These are phyloP conservation scores for Oryctes rhinoceros DNA, from an alignment of 1,140 invertebrate genomes.

Conservation along the genomic window DNA sequence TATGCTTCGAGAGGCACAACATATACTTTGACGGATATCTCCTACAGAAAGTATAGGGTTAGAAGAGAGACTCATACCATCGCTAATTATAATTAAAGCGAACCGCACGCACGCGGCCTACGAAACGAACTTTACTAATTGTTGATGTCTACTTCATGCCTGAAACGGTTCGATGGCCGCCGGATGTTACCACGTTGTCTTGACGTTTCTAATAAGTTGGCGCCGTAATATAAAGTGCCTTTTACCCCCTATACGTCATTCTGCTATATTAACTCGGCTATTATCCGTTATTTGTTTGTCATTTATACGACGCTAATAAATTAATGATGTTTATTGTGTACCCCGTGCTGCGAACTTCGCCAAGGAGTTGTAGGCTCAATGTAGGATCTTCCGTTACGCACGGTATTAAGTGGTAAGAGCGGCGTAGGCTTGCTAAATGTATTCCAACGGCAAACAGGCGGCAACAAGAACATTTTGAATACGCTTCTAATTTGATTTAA, in stretches of 20 bases:
- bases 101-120: not conserved
- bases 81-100: not conserved
- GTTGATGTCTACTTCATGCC: not conserved
- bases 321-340: slow-evolving; percentile 15
- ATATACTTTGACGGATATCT: too few species aligned
- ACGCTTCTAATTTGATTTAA: not conserved
- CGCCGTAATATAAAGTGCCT: not conserved
- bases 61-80: too few species aligned
- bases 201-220: not conserved
- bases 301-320: slow-evolving; percentile 15
- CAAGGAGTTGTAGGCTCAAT: not conserved
- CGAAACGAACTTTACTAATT: slow-evolving; percentile 5
- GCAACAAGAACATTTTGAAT: not conserved
- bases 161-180: not conserved
- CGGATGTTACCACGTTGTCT: slow-evolving; percentile 7
- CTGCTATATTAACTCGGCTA: not conserved
- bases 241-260: not conserved
- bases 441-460: too few species aligned
- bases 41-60: too few species aligned
- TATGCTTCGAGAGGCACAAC: too few species aligned
- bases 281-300: slow-evolving; percentile 15
- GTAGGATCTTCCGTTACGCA: too few species aligned
- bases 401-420: too few species aligned
- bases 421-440: too few species aligned
- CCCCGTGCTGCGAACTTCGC: not conserved